Evolutionary conservation across 2,888 invertebrate genomes (phyloP).

Genomic region (Apamea monoglypha): DNA sequence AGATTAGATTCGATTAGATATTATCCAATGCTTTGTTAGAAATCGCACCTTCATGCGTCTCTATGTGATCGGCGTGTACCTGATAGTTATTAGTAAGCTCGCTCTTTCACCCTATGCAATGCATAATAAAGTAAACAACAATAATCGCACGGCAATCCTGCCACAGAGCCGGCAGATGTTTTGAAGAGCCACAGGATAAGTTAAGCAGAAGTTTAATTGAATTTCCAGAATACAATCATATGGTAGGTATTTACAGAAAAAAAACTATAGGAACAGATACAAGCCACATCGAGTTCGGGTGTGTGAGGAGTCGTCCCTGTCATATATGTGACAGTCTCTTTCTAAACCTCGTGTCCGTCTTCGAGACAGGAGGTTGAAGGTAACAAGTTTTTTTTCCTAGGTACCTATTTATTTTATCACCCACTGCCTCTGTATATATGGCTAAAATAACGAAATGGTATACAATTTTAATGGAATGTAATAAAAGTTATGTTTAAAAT

Average conservation of each 20-base stretch:
- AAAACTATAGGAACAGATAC: not conserved
- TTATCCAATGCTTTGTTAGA: not conserved
- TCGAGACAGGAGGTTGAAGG: not conserved
- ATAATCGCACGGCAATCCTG: constrained; percentile 43
- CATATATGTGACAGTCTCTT: not conserved
- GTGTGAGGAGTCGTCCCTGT: too few relatives aligned
- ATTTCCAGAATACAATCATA: not conserved
- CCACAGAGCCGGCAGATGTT: constrained; percentile 53
- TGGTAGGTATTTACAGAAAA: not conserved
- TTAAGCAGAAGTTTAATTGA: constrained; percentile 26
- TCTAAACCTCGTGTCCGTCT: not conserved
- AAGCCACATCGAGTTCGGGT: not conserved
- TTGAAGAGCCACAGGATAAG: not conserved
- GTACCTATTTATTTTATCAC: not conserved
- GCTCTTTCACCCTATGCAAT: constrained; percentile 37
- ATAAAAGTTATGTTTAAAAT: not conserved
- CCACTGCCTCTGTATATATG: not conserved
- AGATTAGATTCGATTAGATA: not conserved
- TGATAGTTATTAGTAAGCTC: constrained; percentile 29
- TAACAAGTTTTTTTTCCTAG: not conserved
- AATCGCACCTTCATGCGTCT: not conserved
- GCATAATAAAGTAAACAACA: constrained; percentile 48
- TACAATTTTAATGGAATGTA: not conserved
- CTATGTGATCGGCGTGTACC: not conserved
- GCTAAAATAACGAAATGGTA: not conserved